Base-by-base conservation (phyloP, 2,888 invertebrate species). In the Itoplectis maculator region DNA sequence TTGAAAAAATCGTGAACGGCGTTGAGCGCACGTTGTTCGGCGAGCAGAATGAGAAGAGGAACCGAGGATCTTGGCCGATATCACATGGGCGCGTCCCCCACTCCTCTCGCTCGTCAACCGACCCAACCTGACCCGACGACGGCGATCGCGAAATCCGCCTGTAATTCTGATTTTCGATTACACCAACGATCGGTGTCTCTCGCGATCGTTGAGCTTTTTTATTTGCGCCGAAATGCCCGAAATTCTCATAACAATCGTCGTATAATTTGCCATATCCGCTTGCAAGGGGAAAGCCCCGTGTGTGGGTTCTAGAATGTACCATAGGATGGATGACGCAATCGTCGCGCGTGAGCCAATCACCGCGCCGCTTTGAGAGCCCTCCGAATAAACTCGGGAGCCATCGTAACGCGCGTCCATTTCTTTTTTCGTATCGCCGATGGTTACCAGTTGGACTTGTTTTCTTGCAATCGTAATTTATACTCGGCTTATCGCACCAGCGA, bases 21-120 rank as follows among this genome's bases (percentile, higher is more conserved):
- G 86, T 82, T n/a, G 83, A 84, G 81, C 79, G 84, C 88, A 88
- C 90, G 89, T 88, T 89, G 89, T 86, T 88, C 87, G 83, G 68
- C 78, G 79, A 84, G 75, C 69, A 80, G 80, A 87, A 84, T 86
- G 86, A 85, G 77, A 77, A 81, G 81, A 79, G 77, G 72, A 66
- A 74, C 78, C 77, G 80, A 73, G 72, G 63, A 61, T 79, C 56
- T 47, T 40, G 74, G 56, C n/a, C 79, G 75, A 73, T 82, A 80
- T 87, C 83, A 83, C 74, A 79, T 81, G 81, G 81, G 61, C 40
- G 56, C 20, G 15, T 29, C 78, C 83, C 80, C 70, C 73, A 77
- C 82, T 63, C 56, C n/a, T n/a, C n/a, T n/a, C n/a, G n/a, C n/a
- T n/a, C 56, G 40, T 51, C 4, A 4, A 8, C 20, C 4, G 18